Evolutionary conservation across 37 sponge, comb jelly and placozoan species (phyloP).

Genomic region (Haliclona indistincta): DNA sequence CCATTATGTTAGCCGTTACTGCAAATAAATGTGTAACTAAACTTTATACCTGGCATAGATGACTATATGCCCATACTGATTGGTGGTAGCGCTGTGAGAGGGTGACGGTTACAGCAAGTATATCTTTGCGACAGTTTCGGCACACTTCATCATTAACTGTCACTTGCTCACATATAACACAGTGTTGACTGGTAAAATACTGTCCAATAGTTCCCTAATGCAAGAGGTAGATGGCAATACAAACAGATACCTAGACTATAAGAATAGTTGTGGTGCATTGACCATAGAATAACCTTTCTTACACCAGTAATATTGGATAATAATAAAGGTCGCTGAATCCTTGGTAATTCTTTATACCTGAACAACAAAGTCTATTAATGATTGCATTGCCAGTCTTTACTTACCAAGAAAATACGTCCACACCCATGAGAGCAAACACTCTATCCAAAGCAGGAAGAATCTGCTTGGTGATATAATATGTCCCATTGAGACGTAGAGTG

Average conservation of each 20-base stretch:
- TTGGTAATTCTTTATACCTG: conserved; percentile 57
- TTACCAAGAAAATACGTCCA: conserved; percentile 78
- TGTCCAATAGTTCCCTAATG: conserved; percentile 69
- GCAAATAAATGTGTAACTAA: too few species aligned
- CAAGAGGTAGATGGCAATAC: neutral
- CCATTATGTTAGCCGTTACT: too few species aligned
- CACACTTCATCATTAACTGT: conserved; percentile 63
- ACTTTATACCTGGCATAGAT: neutral
- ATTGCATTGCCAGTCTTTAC: neutral
- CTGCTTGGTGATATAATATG: conserved; percentile 90
- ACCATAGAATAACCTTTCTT: too few species aligned
- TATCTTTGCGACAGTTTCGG: conserved; percentile 35
- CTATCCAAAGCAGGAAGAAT: conserved; percentile 87
- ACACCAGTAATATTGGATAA: neutral
- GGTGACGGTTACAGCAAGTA: conserved; percentile 37
- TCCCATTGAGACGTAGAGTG: conserved; percentile 68
- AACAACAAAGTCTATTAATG: neutral
- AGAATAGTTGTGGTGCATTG: neutral
- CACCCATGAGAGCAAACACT: conserved; percentile 81
- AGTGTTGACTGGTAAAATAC: conserved; percentile 79
- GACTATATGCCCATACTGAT: neutral
- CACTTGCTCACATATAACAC: conserved; percentile 71
- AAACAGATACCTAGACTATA: neutral
- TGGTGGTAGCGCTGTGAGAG: neutral
- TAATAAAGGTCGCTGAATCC: conserved; percentile 24